Conservation (phyloP, 2,888 invertebrate genomes). For the Boloria selene region DNA sequence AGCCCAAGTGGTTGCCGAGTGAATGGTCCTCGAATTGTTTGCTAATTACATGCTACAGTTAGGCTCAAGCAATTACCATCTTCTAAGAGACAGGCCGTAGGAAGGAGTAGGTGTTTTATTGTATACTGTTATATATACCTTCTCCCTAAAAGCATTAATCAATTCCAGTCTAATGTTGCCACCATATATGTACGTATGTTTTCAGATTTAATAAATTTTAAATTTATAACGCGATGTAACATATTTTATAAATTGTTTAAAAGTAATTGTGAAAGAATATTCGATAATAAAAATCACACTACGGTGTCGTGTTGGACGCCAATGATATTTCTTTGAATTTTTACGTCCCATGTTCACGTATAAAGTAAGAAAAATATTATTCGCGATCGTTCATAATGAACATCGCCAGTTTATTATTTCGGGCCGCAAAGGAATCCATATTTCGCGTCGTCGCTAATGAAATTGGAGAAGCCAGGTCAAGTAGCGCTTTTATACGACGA, state of each 20-base stretch:
- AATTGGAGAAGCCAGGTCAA: slow-evolving; percentile 54
- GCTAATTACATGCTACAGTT: slow-evolving; percentile 40
- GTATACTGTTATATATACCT: background rate
- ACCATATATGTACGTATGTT: background rate
- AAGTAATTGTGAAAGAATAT: no score
- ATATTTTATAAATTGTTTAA: no score
- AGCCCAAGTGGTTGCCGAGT: slow-evolving; percentile 38
- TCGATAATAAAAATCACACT: background rate
- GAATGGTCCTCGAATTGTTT: slow-evolving; percentile 40
- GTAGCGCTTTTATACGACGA: slow-evolving; percentile 47
- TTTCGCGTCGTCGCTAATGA: slow-evolving; percentile 56
- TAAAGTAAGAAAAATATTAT: slow-evolving; percentile 26
- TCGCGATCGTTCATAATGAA: slow-evolving; percentile 21
- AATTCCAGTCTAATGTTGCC: background rate
- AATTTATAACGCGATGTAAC: no score
- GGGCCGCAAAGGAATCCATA: slow-evolving; percentile 42
- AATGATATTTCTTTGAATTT: background rate
- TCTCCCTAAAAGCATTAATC: background rate
- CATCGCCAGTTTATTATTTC: slow-evolving; percentile 29
- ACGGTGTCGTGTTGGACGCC: background rate
- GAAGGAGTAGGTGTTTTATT: slow-evolving; percentile 18
- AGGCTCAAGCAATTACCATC: slow-evolving; percentile 34
- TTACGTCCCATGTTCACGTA: slow-evolving; percentile 13
- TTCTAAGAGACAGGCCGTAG: slow-evolving; percentile 22
- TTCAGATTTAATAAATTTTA: no score